Evolutionary conservation across 2,113 vertebrate species (phyloP).

Genomic region (Corapipo altera): DNA sequence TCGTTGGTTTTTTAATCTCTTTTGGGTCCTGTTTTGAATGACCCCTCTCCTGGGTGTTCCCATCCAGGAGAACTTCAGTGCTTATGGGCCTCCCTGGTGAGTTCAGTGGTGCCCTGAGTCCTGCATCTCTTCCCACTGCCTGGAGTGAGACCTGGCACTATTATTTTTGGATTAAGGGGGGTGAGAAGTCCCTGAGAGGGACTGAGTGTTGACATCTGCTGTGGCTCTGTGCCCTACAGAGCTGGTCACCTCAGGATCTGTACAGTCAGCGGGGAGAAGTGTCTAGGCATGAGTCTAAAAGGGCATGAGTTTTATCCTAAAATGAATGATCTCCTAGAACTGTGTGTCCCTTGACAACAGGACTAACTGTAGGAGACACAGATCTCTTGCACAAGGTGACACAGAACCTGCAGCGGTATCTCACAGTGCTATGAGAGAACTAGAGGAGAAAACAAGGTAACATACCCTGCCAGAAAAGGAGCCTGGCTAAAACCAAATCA

Average conservation of each 20-base stretch:
- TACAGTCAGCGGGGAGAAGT: background rate
- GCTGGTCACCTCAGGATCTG: background rate
- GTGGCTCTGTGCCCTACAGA: background rate
- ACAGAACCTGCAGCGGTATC: background rate
- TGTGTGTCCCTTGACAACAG: background rate
- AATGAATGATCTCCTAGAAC: background rate
- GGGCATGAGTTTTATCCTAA: background rate
- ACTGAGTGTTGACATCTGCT: background rate
- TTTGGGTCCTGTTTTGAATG: background rate
- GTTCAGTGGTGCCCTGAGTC: background rate
- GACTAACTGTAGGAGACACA: background rate
- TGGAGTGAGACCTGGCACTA: background rate
- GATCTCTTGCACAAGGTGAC: accelerated
- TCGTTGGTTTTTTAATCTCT: background rate
- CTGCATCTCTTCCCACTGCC: background rate
- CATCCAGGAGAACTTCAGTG: background rate
- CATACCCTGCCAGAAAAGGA: background rate
- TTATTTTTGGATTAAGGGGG: background rate
- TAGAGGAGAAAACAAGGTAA: background rate
- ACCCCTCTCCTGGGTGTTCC: background rate
- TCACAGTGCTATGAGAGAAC: background rate
- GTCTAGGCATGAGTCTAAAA: background rate
- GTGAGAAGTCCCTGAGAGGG: background rate
- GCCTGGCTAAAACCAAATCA: background rate
- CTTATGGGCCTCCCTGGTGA: background rate